Evolutionary conservation across 2,797 vertebrate species (phyloP), one percentile per base, ranked within the genome.

Genomic region (Balearica regulorum): DNA sequence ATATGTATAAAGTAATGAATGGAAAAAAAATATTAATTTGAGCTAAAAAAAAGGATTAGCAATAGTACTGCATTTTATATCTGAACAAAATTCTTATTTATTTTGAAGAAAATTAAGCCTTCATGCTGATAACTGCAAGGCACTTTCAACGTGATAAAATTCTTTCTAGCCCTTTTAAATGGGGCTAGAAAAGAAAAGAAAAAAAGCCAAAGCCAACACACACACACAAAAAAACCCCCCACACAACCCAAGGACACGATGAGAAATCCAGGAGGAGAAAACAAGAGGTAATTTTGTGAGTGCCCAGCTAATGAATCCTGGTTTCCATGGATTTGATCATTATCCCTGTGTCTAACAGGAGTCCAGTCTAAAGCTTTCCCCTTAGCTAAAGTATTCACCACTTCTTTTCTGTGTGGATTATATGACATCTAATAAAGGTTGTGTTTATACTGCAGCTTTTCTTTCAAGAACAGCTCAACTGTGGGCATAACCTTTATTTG

Each of bases 391-490:
- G 53, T 39, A 54, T 39, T 83, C 41, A n/a, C 2, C 0, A 51
- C 83, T 89, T 90, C 13, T 88, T 66, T 80, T 87, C 57, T 78
- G 35, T 71, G 69, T 44, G n/a, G 31, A 64, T 87, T 68, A 55
- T 68, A 53, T 7, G 15, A 75, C 49, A 68, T 41, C 24, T 33
- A 84, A 91, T 84, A 75, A 82, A 78, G 28, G 35, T 44, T 87
- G 44, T 92, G 26, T 87, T 94, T 91, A 37, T 78, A 87, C 25
- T 89, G 62, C 71, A 79, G 25, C n/a, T 87, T 89, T 87, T 94
- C 66, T 89, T 61, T 70, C 41, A 92, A 81, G 61, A 89, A 66
- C 10, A 70, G 39, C 44, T 93, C 55, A 62, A 26, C 16, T 54
- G 55, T 33, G 77, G 90, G 18, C 16, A 19, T 51, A 78, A 58